A percentile compares a stretch with the other conserved stretches of the same genome.
phyloP scores from a whole-genome alignment of 2,888 invertebrate genomes.

The Drosophila merina region DNA sequence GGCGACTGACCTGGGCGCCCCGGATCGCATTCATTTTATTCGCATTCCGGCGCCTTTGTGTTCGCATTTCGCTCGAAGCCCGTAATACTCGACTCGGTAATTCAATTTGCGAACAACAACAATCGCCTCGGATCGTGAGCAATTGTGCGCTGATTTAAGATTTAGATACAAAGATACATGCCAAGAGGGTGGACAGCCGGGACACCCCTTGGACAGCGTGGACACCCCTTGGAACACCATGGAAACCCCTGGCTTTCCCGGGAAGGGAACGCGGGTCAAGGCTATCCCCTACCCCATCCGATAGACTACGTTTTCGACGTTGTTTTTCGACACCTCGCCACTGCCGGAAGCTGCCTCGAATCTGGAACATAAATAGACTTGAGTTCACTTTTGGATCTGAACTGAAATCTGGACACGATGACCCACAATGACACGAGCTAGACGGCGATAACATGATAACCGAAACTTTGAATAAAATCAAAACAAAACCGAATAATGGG shows the following conservation, averaged over 20 bases:
- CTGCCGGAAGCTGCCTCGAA: conserved; percentile 33
- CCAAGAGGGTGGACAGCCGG: neutral
- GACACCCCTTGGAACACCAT: neutral
- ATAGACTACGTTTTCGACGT: too few species aligned
- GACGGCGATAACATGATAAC: neutral
- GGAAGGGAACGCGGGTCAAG: conserved; percentile 5
- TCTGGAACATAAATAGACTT: conserved; percentile 4
- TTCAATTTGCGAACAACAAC: conserved; percentile 59
- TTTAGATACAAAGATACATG: conserved; percentile 8
- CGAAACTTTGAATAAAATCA: neutral
- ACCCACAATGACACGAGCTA: conserved; percentile 33
- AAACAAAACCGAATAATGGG: neutral
- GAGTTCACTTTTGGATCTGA: neutral
- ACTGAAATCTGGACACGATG: conserved; percentile 13
- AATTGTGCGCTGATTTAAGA: conserved; percentile 44
- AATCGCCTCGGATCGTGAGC: conserved; percentile 34
- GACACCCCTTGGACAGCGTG: neutral
- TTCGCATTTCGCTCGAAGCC: conserved; percentile 52
- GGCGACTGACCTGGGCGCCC: conserved; percentile 53
- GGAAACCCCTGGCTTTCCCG: neutral
- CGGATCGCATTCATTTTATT: conserved; percentile 41
- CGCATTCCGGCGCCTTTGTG: conserved; percentile 43
- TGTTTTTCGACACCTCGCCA: neutral
- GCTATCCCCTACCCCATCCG: neutral
- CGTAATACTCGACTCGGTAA: conserved; percentile 48